A percentile compares a stretch with the other conserved stretches of the same genome.
These are phyloP conservation scores for Laticauda colubrina DNA, from an alignment of 2,113 vertebrate genomes.

Conservation along the genomic window DNA sequence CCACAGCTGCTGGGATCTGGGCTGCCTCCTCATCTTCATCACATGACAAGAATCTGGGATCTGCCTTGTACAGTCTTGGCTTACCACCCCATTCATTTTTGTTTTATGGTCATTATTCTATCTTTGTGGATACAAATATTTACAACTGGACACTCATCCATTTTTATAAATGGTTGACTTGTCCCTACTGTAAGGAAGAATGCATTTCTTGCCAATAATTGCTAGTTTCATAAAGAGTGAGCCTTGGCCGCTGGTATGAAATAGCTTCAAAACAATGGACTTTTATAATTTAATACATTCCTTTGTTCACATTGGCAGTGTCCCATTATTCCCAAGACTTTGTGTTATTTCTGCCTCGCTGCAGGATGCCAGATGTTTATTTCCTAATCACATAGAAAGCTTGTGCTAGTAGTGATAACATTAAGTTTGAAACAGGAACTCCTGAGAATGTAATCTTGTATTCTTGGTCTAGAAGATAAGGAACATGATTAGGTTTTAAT, in stretches of 20 bases:
- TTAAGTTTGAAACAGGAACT: constrained; percentile 12
- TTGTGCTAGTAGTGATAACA: constrained; percentile 5
- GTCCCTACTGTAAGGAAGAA: not conserved
- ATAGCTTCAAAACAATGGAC: constrained; percentile 7
- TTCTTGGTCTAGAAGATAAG: constrained; percentile 27
- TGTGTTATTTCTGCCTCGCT: constrained; percentile 9
- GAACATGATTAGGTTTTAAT: constrained; percentile 9
- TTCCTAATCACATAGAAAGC: constrained; percentile 23
- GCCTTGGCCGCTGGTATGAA: constrained; percentile 2
- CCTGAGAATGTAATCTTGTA: not conserved
- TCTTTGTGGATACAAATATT: not conserved
- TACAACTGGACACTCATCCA: not conserved
- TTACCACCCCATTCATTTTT: not conserved
- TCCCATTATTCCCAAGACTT: constrained; percentile 21
- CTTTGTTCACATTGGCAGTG: constrained; percentile 16
- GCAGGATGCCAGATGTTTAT: constrained; percentile 25
- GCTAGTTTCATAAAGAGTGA: constrained; percentile 16
- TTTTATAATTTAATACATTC: not conserved
- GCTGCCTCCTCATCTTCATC: not conserved
- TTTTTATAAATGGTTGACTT: constrained; percentile 1
- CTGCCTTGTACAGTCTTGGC: too few relatives aligned
- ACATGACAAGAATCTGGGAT: not conserved
- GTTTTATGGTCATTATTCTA: not conserved
- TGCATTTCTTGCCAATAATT: not conserved
- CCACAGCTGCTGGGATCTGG: not conserved